These are phyloP conservation scores for Atherinomorus stipes DNA, from an alignment of 2,113 vertebrate genomes.

Conservation along the genomic window DNA sequence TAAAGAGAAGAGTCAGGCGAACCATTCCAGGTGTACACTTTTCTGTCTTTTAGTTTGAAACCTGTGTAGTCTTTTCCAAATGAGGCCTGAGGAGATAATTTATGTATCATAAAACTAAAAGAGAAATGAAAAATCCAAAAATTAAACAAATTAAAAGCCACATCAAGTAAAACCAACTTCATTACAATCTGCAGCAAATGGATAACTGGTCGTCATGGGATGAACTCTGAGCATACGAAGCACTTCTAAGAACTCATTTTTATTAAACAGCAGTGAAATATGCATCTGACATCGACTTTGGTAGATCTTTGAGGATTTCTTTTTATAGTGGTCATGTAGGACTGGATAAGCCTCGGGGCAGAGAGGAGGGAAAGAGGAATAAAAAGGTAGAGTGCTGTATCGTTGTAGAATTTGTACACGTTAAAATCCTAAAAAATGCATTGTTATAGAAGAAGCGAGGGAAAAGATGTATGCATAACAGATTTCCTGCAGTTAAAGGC, in stretches of 20 bases:
- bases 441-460: background rate
- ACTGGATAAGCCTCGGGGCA: constrained; percentile 21
- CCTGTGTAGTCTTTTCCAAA: too few species aligned
- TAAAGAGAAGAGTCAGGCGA: too few species aligned
- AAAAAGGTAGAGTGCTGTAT: background rate
- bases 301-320: background rate
- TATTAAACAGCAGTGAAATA: background rate
- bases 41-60: too few species aligned
- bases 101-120: background rate
- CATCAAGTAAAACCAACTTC: too few species aligned
- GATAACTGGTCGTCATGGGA: constrained; percentile 31
- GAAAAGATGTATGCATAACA: background rate
- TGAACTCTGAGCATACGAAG: constrained; percentile 11
- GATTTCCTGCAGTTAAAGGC: background rate
- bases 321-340: background rate
- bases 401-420: background rate
- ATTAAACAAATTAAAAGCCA: too few species aligned
- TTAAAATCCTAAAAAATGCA: background rate
- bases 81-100: too few species aligned
- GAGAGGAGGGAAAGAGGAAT: background rate
- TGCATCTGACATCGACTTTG: background rate
- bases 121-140: background rate
- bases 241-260: background rate
- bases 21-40: too few species aligned
- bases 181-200: constrained; percentile 1